Evolutionary conservation across 1,140 invertebrate genomes (phyloP).

Genomic region (Drosophila sp.): DNA sequence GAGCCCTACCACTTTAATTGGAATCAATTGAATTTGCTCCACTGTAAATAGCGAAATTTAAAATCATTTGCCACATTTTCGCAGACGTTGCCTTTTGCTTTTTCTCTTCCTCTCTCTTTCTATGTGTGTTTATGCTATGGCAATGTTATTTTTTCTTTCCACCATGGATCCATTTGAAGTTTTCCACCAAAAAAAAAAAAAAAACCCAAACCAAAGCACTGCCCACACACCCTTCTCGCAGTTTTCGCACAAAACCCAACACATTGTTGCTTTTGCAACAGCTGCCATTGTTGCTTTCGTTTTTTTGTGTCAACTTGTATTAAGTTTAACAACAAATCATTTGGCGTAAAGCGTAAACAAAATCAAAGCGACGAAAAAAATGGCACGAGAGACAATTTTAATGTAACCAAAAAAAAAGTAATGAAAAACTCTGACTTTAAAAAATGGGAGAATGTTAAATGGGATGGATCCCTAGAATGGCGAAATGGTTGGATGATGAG

Average conservation of each 20-base stretch:
- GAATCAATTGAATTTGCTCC: neutral
- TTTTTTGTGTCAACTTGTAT: constrained; percentile 70
- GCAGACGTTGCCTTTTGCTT: constrained; percentile 45
- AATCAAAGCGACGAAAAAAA: constrained; percentile 68
- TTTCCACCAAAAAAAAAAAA: constrained; percentile 1
- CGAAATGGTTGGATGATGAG: neutral
- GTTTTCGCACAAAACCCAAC: neutral
- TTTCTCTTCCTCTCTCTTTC: constrained; percentile 15
- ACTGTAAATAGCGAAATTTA: constrained; percentile 42
- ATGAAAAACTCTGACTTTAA: constrained; percentile 12
- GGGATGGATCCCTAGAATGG: constrained; percentile 18
- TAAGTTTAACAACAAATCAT: constrained; percentile 80
- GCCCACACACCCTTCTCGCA: neutral
- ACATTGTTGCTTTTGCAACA: constrained; percentile 74
- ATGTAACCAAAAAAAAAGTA: constrained; percentile 19
- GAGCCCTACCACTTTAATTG: too few species aligned
- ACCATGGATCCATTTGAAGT: constrained; percentile 18
- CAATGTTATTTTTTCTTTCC: constrained; percentile 52
- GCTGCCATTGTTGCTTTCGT: constrained; percentile 71
- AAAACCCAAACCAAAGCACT: neutral
- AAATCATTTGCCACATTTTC: constrained; percentile 53
- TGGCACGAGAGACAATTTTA: constrained; percentile 57
- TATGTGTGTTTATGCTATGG: constrained; percentile 60
- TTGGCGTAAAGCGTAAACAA: constrained; percentile 76
- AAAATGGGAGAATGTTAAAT: constrained; percentile 37